A percentile compares a stretch with the other conserved stretches of the same genome.
These are phyloP conservation scores for Styela plicata DNA, from an alignment of 23 tunicate species.

Conservation along the genomic window DNA sequence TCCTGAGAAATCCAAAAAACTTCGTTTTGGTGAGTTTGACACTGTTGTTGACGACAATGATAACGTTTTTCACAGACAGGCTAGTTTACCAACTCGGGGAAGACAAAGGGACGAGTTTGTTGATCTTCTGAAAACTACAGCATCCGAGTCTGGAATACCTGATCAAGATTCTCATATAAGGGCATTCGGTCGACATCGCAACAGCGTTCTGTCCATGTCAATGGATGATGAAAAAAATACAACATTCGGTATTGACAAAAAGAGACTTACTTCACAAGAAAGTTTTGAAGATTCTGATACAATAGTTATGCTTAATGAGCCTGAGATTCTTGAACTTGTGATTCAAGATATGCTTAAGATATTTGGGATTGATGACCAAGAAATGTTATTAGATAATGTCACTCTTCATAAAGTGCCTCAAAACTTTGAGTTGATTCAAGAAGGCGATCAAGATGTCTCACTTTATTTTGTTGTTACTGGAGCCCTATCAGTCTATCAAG, in stretches of 20 bases:
- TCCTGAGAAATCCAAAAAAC: constrained; percentile 34
- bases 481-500: constrained; percentile 51
- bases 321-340: constrained; percentile 80
- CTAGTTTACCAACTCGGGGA: constrained; percentile 32
- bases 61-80: constrained; percentile 66
- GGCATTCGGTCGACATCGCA: not conserved
- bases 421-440: constrained; percentile 52
- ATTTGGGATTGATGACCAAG: constrained; percentile 59
- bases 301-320: constrained; percentile 64
- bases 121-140: constrained; percentile 21
- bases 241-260: not conserved
- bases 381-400: constrained; percentile 48
- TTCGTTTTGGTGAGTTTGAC: constrained; percentile 63
- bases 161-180: not conserved
- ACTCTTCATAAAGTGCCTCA: constrained; percentile 58
- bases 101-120: constrained; percentile 6
- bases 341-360: constrained; percentile 51
- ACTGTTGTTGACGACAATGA: constrained; percentile 65
- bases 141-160: not conserved
- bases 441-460: constrained; percentile 98
- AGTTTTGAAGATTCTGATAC: constrained; percentile 5
- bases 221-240: not conserved
- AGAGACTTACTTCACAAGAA: not conserved
- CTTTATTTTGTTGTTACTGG: constrained; percentile 93
- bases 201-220: not conserved